These are phyloP conservation scores for Chiroxiphia lanceolata DNA, from an alignment of 2,797 vertebrate species.

Conservation along the genomic window DNA sequence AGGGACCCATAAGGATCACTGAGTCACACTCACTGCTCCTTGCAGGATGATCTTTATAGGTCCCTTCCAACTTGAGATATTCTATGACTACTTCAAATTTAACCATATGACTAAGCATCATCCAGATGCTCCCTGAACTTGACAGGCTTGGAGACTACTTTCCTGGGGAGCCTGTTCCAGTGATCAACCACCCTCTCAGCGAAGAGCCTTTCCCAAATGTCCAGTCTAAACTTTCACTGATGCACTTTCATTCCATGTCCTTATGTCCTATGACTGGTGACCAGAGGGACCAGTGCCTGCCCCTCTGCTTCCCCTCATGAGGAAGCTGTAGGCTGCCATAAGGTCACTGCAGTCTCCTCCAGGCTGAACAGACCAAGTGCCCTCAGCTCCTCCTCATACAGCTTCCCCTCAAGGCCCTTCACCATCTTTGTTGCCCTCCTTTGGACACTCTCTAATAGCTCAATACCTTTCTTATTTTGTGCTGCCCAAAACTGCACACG, in stretches of 20 bases:
- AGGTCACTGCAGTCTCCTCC: not conserved
- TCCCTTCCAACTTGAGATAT: not conserved
- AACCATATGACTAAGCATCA: not conserved
- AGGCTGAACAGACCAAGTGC: not conserved
- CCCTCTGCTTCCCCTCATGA: rapidly evolving
- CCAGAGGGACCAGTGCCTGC: not conserved
- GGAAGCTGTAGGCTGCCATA: not conserved
- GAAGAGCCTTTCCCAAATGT: not conserved
- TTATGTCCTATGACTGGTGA: rapidly evolving
- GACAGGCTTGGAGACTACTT: not conserved
- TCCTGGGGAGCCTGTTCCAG: not conserved
- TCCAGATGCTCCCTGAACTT: not conserved
- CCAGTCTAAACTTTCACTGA: not conserved
- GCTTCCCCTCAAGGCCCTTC: not conserved
- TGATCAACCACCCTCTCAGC: not conserved
- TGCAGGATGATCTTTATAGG: not conserved
- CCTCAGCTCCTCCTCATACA: rapidly evolving
- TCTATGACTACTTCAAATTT: not conserved
- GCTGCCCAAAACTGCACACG: not conserved
- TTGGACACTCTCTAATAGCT: rapidly evolving
- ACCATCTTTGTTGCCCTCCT: rapidly evolving
- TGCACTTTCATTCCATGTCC: not conserved
- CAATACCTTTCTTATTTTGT: rapidly evolving
- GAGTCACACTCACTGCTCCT: not conserved
- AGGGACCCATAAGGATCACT: not conserved